Conservation (phyloP, 2,797 vertebrate species). For the Lagorchestes hirsutus region DNA sequence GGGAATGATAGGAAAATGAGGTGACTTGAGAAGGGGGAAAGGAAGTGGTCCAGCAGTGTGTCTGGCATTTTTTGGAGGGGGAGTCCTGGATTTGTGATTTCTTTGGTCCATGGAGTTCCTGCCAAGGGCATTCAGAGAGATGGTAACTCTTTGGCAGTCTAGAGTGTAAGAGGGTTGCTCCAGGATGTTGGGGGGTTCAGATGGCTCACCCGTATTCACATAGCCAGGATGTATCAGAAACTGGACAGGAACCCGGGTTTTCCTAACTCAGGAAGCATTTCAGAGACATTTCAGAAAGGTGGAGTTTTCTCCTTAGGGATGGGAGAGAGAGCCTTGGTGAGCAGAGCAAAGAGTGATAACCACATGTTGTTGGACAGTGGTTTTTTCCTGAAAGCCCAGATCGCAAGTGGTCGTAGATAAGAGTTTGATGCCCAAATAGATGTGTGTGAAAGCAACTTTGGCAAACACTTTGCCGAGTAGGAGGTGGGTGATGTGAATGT, state of each 20-base stretch:
- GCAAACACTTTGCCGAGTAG: conserved; percentile 1
- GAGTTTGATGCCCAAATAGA: neutral
- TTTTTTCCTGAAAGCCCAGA: conserved; percentile 19
- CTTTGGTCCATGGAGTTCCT: neutral
- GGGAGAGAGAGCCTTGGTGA: neutral
- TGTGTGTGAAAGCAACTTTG: neutral
- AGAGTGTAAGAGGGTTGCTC: neutral
- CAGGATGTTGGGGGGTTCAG: neutral
- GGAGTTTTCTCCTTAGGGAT: neutral
- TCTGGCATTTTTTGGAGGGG: neutral
- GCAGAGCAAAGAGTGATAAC: neutral
- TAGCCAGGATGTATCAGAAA: neutral
- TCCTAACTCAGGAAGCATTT: neutral
- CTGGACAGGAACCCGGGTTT: neutral
- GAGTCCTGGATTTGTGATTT: neutral
- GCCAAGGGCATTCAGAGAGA: neutral
- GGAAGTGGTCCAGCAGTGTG: neutral
- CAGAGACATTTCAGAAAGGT: neutral
- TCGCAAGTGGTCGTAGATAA: neutral
- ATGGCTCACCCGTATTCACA: too few species aligned
- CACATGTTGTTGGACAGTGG: conserved; percentile 2
- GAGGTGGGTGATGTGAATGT: neutral
- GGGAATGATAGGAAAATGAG: neutral
- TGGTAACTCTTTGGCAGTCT: too few species aligned
- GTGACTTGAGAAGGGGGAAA: neutral